Base-by-base conservation (phyloP, 1,140 invertebrate genomes). In the Zaprionus gabonicus region DNA sequence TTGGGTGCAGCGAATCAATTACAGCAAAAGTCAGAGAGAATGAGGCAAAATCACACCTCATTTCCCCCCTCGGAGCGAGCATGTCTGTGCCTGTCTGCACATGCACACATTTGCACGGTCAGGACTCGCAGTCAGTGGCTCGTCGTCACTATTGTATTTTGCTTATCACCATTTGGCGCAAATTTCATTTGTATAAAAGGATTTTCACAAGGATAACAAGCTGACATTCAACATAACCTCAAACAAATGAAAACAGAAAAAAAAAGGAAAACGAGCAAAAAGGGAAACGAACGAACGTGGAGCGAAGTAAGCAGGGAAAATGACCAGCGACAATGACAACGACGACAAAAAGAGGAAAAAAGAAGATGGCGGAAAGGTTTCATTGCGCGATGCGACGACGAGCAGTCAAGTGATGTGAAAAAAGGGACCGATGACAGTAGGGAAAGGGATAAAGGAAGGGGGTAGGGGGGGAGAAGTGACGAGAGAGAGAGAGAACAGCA, bases 121-220 rank as follows among this genome's bases (percentile, higher is more conserved):
- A 23, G 46, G 46, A n/a, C 23, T 23, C 25, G n/a, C 15, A 59
- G 51, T 58, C 58, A 59, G 55, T 44, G 27, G 20, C 25, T 13
- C 49, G 31, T 60, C 49, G 15, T 12, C 9, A 83, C 81, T 75
- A 90, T 90, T 90, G 85, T 90, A 80, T 80, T 82, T 82, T 88
- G 84, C 88, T 91, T 91, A 91, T 91, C 87, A 81, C 76, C 78
- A 83, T 91, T 91, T 91, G 83, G 84, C 80, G 76, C 83, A 74
- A 91, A 88, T 91, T 91, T 91, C 88, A 91, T 91, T 91, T 91
- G 88, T 88, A 87, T 91, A 91, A 91, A 91, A 91, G 88, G 88
- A 91, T 91, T 91, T 90, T 82, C 79, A 80, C 85, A 90, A 82
- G 86, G 85, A 90, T 90, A 90, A 90, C 85, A 90, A 86, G 90